Evolutionary conservation across 2,888 invertebrate genomes (phyloP).

Genomic region (Petrolisthes cinctipes): DNA sequence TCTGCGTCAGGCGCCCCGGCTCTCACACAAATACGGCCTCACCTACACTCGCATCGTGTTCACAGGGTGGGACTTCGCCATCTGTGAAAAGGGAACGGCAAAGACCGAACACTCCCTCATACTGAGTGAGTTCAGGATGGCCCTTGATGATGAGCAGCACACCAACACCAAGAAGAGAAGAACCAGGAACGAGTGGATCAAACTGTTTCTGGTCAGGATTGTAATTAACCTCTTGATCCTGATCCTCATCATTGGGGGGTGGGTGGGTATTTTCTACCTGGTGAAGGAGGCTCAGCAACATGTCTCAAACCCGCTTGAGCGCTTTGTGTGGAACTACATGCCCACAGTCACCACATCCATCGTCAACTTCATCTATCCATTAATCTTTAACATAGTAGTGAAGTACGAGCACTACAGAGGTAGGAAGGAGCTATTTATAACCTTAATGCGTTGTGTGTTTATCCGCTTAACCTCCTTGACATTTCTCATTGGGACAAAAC

Average conservation of each 20-base stretch:
- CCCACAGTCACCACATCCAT: constrained; percentile 69
- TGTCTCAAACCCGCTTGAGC: background rate
- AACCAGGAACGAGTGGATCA: constrained; percentile 73
- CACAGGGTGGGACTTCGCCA: constrained; percentile 90
- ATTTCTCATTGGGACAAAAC: constrained; percentile 80
- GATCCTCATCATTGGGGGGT: constrained; percentile 73
- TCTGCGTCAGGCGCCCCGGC: constrained; percentile 70
- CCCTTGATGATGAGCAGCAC: constrained; percentile 78
- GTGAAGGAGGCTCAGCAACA: constrained; percentile 22
- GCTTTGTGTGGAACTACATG: constrained; percentile 67
- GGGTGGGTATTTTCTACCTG: constrained; percentile 68
- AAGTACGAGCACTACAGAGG: constrained; percentile 81
- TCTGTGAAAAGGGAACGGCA: constrained; percentile 83
- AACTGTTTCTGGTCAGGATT: constrained; percentile 77
- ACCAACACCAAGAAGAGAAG: constrained; percentile 76
- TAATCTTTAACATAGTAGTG: constrained; percentile 65
- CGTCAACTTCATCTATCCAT: constrained; percentile 69
- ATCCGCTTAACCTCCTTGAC: constrained; percentile 81
- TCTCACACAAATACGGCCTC: constrained; percentile 80
- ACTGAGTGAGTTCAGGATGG: constrained; percentile 80
- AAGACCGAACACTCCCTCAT: constrained; percentile 83
- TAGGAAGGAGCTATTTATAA: constrained; percentile 77
- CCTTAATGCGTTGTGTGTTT: constrained; percentile 81
- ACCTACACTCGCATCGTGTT: constrained; percentile 87
- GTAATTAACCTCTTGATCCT: constrained; percentile 79